Percentiles rank a stretch among this genome's conserved stretches.
Conservation (phyloP, 2,797 vertebrate species). For the Semotilus atromaculatus region DNA sequence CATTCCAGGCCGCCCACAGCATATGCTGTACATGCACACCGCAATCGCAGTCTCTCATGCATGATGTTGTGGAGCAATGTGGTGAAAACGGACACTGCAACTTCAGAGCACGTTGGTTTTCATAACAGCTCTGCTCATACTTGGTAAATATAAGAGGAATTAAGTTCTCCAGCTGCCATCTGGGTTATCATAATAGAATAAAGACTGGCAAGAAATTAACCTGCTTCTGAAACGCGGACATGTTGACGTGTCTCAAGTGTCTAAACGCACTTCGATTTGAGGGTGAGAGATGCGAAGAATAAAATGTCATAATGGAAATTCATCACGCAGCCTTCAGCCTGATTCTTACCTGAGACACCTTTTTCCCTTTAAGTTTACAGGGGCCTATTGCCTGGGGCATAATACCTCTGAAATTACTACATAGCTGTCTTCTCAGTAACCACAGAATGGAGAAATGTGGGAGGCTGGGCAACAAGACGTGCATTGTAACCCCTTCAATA, state of each 20-base stretch:
- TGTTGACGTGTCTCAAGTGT: conserved; percentile 33
- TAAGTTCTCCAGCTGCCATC: conserved; percentile 76
- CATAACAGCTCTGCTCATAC: conserved; percentile 72
- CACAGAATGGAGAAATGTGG: conserved; percentile 63
- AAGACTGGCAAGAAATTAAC: conserved; percentile 70
- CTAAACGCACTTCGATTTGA: conserved; percentile 41
- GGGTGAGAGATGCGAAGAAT: conserved; percentile 7
- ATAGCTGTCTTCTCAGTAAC: conserved; percentile 64
- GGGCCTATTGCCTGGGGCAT: conserved; percentile 63
- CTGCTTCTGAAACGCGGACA: conserved; percentile 60
- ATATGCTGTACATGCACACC: conserved; percentile 33
- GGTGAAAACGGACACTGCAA: conserved; percentile 44
- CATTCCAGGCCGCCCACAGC: conserved; percentile 7
- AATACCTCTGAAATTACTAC: conserved; percentile 66
- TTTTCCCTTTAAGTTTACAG: conserved; percentile 57
- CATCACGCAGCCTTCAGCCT: conserved; percentile 43
- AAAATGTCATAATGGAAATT: conserved; percentile 15
- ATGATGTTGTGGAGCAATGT: conserved; percentile 37
- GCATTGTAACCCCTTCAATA: conserved; percentile 59
- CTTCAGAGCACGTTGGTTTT: conserved; percentile 64
- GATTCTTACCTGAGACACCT: conserved; percentile 52
- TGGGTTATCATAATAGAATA: conserved; percentile 70
- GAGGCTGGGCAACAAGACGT: conserved; percentile 63
- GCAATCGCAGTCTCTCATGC: conserved; percentile 29
- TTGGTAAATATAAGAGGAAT: conserved; percentile 76